Evolutionary conservation across 2,888 invertebrate species (phyloP), one percentile per base, ranked within the genome.

Genomic region (Sericinus montela): DNA sequence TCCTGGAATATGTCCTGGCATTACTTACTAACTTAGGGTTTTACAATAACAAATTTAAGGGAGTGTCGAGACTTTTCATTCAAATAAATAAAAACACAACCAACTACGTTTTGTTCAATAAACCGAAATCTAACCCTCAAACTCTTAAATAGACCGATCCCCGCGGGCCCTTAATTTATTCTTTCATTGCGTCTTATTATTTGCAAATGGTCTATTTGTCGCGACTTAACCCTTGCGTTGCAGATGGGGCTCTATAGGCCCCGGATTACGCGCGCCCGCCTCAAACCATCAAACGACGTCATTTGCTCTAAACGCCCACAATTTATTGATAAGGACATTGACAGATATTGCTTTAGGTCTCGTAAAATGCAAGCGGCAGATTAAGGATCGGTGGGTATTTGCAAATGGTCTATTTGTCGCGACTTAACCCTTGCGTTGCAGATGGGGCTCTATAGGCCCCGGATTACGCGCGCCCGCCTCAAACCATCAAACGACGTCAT

Each of bases 181-280:
- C 85, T 86, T 87, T 84, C 85, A 85, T 77, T 82, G 86, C 85
- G 81, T 84, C 86, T 88, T 88, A 87, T 87, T 88, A 84, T 87
- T 87, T 87, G 86, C 86, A 87, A 87, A 87, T 84, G 87, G 85
- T 80, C 83, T 85, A 86, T 86, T 86, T 88, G 86, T 86, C 82
- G 84, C 80, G 83, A 82, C 82, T 85, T 85, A 87, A 87, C 87
- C 86, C 87, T 86, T 86, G 75, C 85, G 73, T 66, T 66, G 72
- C 85, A 86, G 85, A 83, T 85, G 86, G 85, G 84, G 79, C 74
- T 79, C 76, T 67, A 68, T 73, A 72, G 77, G 74, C 79, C 80
- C 72, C 75, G 85, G 86, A 85, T 86, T 84, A 85, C 75, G 58
- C 51, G 59, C 63, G 70, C 74, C 75, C 77, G 80, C 78, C 75